Conservation (phyloP, 2,888 invertebrate genomes). For the Ochropleura leucogaster region DNA sequence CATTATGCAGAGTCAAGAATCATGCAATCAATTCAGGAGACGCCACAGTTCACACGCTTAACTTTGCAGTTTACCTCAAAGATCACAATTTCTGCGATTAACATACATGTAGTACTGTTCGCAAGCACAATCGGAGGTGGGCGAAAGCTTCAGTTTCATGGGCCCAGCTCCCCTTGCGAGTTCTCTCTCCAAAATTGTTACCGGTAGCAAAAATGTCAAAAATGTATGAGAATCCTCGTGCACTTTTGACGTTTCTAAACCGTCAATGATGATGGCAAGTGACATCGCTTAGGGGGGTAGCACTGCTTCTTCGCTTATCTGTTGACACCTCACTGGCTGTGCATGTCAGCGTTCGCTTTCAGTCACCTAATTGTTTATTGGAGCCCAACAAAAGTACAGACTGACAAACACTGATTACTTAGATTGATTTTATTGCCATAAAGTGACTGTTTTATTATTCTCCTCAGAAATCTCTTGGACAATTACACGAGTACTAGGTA, state of each 20-base stretch:
- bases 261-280: conserved; percentile 13
- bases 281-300: conserved; percentile 49
- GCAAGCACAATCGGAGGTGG: conserved; percentile 53
- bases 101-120: conserved; percentile 67
- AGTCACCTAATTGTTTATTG: conserved; percentile 38
- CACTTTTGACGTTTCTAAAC: conserved; percentile 8
- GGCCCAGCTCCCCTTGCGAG: conserved; percentile 62
- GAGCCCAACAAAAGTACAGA: conserved; percentile 33
- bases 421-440: neutral
- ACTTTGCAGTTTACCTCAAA: conserved; percentile 30
- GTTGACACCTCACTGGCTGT: conserved; percentile 76
- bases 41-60: conserved; percentile 54
- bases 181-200: conserved; percentile 9
- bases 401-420: conserved; percentile 2
- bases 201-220: conserved; percentile 2
- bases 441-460: neutral
- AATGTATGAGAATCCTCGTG: conserved; percentile 14
- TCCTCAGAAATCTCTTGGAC: conserved; percentile 17
- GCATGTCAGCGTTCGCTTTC: conserved; percentile 75
- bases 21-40: conserved; percentile 39
- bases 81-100: conserved; percentile 59
- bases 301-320: conserved; percentile 80
- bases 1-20: conserved; percentile 19
- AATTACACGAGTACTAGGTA: neutral
- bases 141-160: conserved; percentile 78